Conservation (phyloP, 2,113 vertebrate genomes). For the Xenopus laevis region DNA sequence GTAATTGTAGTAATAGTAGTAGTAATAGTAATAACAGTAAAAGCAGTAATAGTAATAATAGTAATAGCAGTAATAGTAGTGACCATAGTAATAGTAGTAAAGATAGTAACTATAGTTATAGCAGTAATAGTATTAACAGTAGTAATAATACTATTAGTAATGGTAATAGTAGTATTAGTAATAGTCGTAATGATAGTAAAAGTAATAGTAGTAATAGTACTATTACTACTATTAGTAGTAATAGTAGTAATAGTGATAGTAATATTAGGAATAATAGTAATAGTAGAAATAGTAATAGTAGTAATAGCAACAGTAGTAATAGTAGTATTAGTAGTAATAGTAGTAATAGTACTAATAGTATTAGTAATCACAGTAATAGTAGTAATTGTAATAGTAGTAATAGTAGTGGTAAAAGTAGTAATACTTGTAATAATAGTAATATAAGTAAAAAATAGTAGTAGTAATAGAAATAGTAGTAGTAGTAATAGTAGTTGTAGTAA, state of each 20-base stretch:
- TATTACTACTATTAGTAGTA: neutral
- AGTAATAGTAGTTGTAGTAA: too few relatives aligned
- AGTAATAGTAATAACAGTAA: neutral
- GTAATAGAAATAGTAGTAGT: neutral
- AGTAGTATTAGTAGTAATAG: too few relatives aligned
- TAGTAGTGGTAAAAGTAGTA: too few relatives aligned
- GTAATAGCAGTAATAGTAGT: too few relatives aligned
- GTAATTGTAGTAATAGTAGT: neutral
- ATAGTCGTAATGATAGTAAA: neutral
- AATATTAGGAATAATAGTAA: too few relatives aligned
- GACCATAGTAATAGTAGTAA: too few relatives aligned
- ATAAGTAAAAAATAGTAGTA: too few relatives aligned
- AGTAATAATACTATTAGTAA: neutral
- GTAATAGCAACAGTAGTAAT: neutral
- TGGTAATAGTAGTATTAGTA: too few relatives aligned
- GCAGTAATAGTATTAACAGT: neutral
- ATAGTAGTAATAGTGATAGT: neutral
- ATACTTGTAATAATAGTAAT: neutral
- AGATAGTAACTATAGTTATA: neutral
- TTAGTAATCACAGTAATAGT: neutral
- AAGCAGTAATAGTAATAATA: neutral
- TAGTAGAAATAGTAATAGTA: constrained; percentile 1
- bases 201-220: neutral
- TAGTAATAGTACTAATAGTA: neutral
- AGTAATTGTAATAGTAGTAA: too few relatives aligned